A percentile compares a stretch with the other conserved stretches of the same genome.
These are phyloP conservation scores for Lasius platythorax DNA, from an alignment of 2,888 invertebrate genomes.

Conservation along the genomic window DNA sequence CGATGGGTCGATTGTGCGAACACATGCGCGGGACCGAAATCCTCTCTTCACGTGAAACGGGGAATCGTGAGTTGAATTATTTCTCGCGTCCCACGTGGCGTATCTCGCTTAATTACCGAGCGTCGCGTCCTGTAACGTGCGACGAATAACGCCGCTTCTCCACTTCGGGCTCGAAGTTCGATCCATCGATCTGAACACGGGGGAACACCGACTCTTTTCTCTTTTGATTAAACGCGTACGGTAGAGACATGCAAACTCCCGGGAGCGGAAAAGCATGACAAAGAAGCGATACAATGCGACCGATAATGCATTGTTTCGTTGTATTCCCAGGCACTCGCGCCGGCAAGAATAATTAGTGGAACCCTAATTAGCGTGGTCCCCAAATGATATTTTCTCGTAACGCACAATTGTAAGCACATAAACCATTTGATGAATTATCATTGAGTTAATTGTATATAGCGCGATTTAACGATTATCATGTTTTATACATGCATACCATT, in stretches of 20 bases:
- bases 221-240: slow-evolving; percentile 8
- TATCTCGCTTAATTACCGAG: slow-evolving; percentile 53
- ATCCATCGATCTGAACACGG: neutral
- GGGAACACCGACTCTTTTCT: neutral
- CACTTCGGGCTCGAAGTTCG: neutral
- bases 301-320: neutral
- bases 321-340: neutral
- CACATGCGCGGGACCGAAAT: slow-evolving; percentile 44
- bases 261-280: neutral
- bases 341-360: neutral
- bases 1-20: neutral
- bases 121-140: slow-evolving; percentile 35
- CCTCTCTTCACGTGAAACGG: slow-evolving; percentile 51
- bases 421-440: neutral
- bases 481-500: slow-evolving; percentile 2
- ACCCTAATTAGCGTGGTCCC: too few relatives aligned
- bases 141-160: slow-evolving; percentile 31
- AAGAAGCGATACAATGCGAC: neutral
- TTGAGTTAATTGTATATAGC: neutral
- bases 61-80: slow-evolving; percentile 60
- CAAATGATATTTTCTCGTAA: neutral
- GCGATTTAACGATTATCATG: slow-evolving; percentile 9
- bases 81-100: slow-evolving; percentile 12
- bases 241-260: neutral
- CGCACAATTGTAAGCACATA: neutral